Conservation (phyloP, 2,113 vertebrate species). For the Marcusenius ussheri region DNA sequence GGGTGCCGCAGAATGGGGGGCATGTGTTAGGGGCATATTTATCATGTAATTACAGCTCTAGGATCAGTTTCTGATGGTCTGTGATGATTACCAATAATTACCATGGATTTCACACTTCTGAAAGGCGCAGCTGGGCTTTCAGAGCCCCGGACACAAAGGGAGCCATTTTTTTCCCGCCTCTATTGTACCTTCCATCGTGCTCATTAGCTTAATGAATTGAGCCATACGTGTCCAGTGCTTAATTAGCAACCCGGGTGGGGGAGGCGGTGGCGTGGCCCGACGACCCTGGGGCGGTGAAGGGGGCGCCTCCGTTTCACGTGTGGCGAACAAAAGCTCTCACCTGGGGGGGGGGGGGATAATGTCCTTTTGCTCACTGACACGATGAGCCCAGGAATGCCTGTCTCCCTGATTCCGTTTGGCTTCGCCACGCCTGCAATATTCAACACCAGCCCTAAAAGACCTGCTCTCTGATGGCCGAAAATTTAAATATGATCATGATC, state of each 20-base stretch:
- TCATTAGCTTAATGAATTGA: conserved; percentile 73
- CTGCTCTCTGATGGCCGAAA: background rate
- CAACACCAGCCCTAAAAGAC: background rate
- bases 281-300: background rate
- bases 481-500: background rate
- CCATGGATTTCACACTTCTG: conserved; percentile 73
- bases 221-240: conserved; percentile 59
- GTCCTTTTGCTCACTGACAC: background rate
- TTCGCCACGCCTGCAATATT: background rate
- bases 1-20: conserved; percentile 53
- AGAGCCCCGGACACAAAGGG: conserved; percentile 55
- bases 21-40: conserved; percentile 58
- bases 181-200: conserved; percentile 55
- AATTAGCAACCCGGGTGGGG: conserved; percentile 38
- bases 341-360: background rate
- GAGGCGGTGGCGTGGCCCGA: background rate
- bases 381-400: background rate
- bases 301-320: background rate
- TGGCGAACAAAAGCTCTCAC: background rate
- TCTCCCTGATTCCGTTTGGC: background rate
- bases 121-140: conserved; percentile 72
- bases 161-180: conserved; percentile 19
- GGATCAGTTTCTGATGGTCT: conserved; percentile 58
- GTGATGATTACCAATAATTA: conserved; percentile 64
- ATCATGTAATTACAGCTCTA: conserved; percentile 65